A percentile compares a stretch with the other conserved stretches of the same genome.
Evolutionary conservation across 2,797 vertebrate species (phyloP).

Genomic region (Phataginus tetradactyla): DNA sequence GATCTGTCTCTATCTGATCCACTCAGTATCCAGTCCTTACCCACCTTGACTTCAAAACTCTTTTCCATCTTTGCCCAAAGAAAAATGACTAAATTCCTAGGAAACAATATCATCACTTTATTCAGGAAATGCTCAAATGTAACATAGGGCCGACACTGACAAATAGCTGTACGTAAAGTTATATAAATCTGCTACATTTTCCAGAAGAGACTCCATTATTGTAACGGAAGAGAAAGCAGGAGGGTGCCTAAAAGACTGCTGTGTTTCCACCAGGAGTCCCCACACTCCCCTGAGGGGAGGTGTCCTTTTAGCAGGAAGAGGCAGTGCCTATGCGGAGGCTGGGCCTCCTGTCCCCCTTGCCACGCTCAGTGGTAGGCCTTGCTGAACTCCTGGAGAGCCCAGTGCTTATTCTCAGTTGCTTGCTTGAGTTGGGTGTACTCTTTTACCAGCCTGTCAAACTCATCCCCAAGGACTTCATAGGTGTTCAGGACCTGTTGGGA

Average conservation of each 20-base stretch:
- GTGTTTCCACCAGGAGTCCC: neutral
- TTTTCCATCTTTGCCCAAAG: constrained; percentile 28
- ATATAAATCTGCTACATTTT: constrained; percentile 46
- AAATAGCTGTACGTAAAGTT: constrained; percentile 16
- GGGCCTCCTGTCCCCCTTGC: neutral
- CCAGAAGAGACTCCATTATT: constrained; percentile 25
- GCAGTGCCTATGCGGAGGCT: neutral
- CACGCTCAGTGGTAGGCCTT: constrained; percentile 62
- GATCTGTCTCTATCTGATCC: neutral
- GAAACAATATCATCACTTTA: constrained; percentile 57
- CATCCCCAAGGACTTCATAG: constrained; percentile 91
- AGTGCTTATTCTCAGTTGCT: constrained; percentile 89
- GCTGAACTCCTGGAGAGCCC: constrained; percentile 91
- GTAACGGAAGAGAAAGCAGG: constrained; percentile 9
- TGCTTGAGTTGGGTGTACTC: constrained; percentile 89
- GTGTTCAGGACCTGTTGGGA: constrained; percentile 87
- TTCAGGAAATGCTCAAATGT: constrained; percentile 55
- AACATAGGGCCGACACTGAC: constrained; percentile 6
- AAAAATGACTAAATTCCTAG: constrained; percentile 48
- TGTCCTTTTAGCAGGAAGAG: neutral
- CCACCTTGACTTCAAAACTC: neutral
- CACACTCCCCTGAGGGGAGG: neutral
- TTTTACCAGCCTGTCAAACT: constrained; percentile 90
- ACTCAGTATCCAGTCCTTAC: neutral
- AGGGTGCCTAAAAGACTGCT: neutral